Conservation (phyloP, 2,888 invertebrate genomes). For the Cerastis leucographa region DNA sequence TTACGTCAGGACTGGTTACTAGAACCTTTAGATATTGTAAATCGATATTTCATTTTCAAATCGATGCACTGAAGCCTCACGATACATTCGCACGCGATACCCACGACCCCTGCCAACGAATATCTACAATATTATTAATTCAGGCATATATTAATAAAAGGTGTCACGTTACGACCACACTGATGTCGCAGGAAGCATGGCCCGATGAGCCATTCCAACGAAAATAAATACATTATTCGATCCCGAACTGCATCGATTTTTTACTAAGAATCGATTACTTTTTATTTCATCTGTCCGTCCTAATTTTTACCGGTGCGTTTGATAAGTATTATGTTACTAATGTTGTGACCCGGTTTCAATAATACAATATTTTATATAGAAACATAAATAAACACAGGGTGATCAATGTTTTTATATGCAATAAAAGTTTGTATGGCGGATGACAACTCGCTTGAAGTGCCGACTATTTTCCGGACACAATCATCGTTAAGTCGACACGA, state of each 20-base stretch:
- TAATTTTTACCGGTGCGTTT: slow-evolving; percentile 69
- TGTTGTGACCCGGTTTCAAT: slow-evolving; percentile 73
- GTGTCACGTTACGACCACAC: slow-evolving; percentile 90
- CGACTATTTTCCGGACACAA: slow-evolving; percentile 75
- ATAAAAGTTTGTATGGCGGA: slow-evolving; percentile 76
- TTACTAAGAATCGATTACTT: slow-evolving; percentile 79
- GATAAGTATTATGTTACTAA: slow-evolving; percentile 75
- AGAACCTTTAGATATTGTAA: slow-evolving; percentile 75
- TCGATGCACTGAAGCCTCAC: slow-evolving; percentile 87
- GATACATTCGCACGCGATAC: slow-evolving; percentile 88
- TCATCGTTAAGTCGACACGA: slow-evolving; percentile 80
- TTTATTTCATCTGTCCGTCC: slow-evolving; percentile 79
- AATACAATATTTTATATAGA: slow-evolving; percentile 72
- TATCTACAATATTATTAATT: slow-evolving; percentile 89
- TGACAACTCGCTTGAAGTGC: slow-evolving; percentile 71
- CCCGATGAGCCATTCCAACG: slow-evolving; percentile 85
- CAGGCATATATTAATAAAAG: slow-evolving; percentile 89
- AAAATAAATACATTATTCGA: slow-evolving; percentile 85
- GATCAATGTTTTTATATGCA: slow-evolving; percentile 77
- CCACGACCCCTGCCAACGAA: slow-evolving; percentile 82
- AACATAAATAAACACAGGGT: slow-evolving; percentile 72
- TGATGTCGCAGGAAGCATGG: slow-evolving; percentile 89
- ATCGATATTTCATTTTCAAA: slow-evolving; percentile 85
- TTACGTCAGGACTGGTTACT: slow-evolving; percentile 60
- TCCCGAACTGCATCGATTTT: slow-evolving; percentile 80